Evolutionary conservation across 2,113 vertebrate genomes (phyloP).

Genomic region (Agelaius phoeniceus): DNA sequence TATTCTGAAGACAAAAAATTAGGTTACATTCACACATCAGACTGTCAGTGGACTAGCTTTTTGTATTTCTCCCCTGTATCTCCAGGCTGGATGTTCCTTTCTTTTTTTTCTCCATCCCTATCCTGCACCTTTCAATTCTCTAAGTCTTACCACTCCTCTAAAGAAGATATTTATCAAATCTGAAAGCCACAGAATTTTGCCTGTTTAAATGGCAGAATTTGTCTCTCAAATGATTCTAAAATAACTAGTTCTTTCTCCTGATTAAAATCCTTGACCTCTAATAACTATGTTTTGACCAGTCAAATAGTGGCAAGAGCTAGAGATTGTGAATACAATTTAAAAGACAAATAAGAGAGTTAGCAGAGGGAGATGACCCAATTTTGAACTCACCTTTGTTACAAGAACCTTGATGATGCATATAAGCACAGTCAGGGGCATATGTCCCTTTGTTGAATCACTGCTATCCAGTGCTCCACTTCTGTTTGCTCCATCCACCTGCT

Average conservation of each 20-base stretch:
- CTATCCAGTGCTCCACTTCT: background rate
- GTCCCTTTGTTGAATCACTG: background rate
- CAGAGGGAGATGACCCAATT: background rate
- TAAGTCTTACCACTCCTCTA: background rate
- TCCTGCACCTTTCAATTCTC: background rate
- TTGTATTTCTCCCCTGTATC: background rate
- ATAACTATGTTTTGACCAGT: background rate
- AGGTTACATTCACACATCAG: background rate
- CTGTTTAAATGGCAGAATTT: background rate
- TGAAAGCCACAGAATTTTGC: background rate
- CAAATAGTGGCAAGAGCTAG: background rate
- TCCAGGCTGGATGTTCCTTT: background rate
- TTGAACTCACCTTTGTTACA: background rate
- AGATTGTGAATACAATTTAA: background rate
- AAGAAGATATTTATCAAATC: background rate
- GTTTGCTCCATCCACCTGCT: background rate
- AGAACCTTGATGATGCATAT: background rate
- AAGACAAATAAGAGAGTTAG: background rate
- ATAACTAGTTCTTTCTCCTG: background rate
- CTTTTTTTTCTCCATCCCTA: background rate
- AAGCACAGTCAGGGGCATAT: background rate
- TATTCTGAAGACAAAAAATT: background rate
- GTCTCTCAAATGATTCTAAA: background rate
- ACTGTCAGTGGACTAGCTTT: background rate
- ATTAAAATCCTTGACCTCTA: background rate